Conservation (phyloP, 2,797 vertebrate genomes). For the Arctocebus calabarensis region DNA sequence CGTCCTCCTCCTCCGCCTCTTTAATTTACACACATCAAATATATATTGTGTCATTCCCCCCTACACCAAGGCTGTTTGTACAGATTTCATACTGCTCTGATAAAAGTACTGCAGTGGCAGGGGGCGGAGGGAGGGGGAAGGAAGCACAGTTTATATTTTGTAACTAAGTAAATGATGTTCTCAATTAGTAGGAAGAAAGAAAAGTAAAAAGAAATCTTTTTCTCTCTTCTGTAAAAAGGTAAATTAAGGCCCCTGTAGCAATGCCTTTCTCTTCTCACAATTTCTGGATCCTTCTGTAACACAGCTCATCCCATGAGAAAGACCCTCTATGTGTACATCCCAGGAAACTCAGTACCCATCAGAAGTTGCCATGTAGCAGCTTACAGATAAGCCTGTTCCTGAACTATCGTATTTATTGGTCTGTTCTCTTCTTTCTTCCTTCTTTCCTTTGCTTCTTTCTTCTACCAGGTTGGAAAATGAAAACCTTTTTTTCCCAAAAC, state of each 20-base stretch:
- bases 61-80: background rate
- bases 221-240: background rate
- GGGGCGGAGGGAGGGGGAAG: no score
- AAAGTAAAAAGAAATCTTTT: background rate
- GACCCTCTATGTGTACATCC: background rate
- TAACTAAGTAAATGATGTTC: background rate
- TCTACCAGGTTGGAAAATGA: constrained; percentile 52
- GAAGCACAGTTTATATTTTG: background rate
- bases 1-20: background rate
- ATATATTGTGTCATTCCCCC: background rate
- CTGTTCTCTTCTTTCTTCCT: constrained; percentile 31
- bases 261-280: background rate
- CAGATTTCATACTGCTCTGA: background rate
- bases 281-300: background rate
- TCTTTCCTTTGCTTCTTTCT: constrained; percentile 61
- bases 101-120: background rate
- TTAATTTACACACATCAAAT: background rate
- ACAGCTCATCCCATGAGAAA: background rate
- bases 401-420: background rate
- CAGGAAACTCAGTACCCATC: background rate
- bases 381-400: background rate
- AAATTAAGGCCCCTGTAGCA: background rate
- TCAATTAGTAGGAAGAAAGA: background rate
- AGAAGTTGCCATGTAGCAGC: background rate
- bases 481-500: background rate